Percentiles rank a stretch among this genome's conserved stretches.
These are phyloP conservation scores for Apis florea DNA, from an alignment of 1,140 invertebrate species.

Conservation along the genomic window DNA sequence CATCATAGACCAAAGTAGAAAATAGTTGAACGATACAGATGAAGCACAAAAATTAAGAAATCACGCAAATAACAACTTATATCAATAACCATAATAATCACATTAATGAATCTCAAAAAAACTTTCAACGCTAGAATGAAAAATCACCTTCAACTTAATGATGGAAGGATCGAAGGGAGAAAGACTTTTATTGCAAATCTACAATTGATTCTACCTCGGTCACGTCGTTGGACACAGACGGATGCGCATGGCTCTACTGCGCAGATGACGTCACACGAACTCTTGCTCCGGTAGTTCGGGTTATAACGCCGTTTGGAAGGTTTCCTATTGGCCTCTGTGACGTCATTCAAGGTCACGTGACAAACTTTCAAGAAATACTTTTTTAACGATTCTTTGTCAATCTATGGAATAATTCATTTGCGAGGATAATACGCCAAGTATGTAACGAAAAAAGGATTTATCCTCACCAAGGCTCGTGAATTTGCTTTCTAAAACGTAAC, in stretches of 20 bases:
- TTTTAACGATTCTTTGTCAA: constrained; percentile 18
- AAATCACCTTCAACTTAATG: not conserved
- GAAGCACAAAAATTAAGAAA: not conserved
- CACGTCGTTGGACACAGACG: constrained; percentile 31
- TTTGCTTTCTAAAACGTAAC: constrained; percentile 2
- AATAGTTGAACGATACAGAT: not conserved
- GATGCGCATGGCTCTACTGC: constrained; percentile 51
- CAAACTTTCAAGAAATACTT: constrained; percentile 38
- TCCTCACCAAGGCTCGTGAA: not conserved
- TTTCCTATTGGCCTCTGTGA: constrained; percentile 64
- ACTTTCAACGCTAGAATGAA: not conserved
- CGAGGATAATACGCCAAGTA: not conserved
- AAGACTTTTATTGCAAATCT: constrained; percentile 36
- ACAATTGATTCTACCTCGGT: constrained; percentile 53
- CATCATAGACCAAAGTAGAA: not conserved
- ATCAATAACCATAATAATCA: not conserved
- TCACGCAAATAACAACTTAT: no score
- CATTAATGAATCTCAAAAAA: not conserved
- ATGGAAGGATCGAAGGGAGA: not conserved
- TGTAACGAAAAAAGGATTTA: not conserved
- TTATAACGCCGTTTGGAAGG: constrained; percentile 59
- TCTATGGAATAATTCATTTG: constrained; percentile 1
- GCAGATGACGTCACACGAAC: constrained; percentile 62
- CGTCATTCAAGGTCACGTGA: constrained; percentile 62
- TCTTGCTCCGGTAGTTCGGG: constrained; percentile 56